Evolutionary conservation across 37 sponge, comb jelly and placozoan genomes (phyloP).

Genomic region (Hormiphora californensis): DNA sequence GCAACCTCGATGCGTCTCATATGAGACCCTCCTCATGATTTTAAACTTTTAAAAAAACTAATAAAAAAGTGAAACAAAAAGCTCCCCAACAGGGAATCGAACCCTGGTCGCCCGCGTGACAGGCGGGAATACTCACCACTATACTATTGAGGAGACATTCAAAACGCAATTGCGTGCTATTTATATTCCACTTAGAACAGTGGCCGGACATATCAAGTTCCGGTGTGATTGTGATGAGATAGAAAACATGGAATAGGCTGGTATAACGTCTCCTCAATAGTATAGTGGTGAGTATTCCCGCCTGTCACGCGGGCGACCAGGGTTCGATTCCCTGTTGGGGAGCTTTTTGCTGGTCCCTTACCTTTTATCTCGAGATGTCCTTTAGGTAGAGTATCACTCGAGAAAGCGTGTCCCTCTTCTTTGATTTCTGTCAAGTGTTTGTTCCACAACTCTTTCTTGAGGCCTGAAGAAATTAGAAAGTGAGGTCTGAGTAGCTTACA

Average conservation of each 20-base stretch:
- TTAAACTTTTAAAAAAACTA: background rate
- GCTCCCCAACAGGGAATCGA: slow-evolving; percentile 88
- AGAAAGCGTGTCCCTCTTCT: background rate
- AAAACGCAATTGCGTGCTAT: background rate
- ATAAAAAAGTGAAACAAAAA: slow-evolving; percentile 58
- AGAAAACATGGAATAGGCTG: background rate
- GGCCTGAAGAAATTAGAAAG: background rate
- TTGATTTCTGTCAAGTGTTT: slow-evolving; percentile 14
- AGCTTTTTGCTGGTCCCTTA: slow-evolving; percentile 63
- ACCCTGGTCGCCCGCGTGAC: slow-evolving; percentile 89
- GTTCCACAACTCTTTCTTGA: slow-evolving; percentile 29
- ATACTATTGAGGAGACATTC: slow-evolving; percentile 71
- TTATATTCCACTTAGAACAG: background rate
- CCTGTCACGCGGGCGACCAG: slow-evolving; percentile 89
- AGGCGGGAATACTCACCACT: slow-evolving; percentile 96
- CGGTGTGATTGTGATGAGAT: background rate
- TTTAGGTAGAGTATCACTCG: background rate
- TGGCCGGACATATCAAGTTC: too few species aligned
- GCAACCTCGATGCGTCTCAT: too few species aligned
- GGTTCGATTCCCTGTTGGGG: slow-evolving; percentile 89
- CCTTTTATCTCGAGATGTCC: slow-evolving; percentile 24
- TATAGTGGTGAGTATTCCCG: slow-evolving; percentile 95
- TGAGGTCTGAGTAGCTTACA: too few species aligned
- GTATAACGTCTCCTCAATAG: slow-evolving; percentile 62
- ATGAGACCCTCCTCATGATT: too few species aligned